These are phyloP conservation scores for Platycercus adscitus DNA, from an alignment of 2,113 vertebrate species.

Conservation along the genomic window DNA sequence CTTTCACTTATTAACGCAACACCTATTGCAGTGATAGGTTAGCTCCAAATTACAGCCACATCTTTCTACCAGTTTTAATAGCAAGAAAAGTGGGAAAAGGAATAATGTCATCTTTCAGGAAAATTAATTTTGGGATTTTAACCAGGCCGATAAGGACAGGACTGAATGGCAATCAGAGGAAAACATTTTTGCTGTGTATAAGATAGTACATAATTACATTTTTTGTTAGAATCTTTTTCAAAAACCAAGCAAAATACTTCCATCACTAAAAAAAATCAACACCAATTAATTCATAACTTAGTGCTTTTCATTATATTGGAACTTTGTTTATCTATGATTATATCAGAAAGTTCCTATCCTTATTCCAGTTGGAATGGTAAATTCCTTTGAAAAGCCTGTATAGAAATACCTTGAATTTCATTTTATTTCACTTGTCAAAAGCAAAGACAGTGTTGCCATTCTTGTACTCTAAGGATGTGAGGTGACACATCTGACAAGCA, in stretches of 20 bases:
- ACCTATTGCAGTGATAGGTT: background rate
- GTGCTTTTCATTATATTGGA: background rate
- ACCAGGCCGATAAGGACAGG: background rate
- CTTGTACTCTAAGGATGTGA: slow-evolving; percentile 48
- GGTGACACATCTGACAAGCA: slow-evolving; percentile 65
- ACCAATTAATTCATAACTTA: background rate
- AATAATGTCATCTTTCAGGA: background rate
- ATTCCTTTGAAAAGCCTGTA: slow-evolving; percentile 17
- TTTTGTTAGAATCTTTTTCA: background rate
- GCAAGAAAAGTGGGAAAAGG: background rate
- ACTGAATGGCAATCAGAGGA: fast-evolving
- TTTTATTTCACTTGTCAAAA: slow-evolving; percentile 61
- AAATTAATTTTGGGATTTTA: background rate
- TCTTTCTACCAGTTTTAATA: background rate
- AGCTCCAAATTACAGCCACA: background rate
- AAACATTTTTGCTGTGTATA: background rate
- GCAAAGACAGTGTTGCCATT: slow-evolving; percentile 47
- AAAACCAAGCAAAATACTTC: background rate
- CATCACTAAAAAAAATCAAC: background rate
- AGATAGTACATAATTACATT: background rate
- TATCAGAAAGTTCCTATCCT: background rate
- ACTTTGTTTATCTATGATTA: background rate
- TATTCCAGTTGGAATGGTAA: background rate
- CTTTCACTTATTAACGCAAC: background rate
- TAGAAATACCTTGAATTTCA: slow-evolving; percentile 49